These are phyloP conservation scores for Hippocampus comes DNA, from an alignment of 2,113 vertebrate species.

Conservation along the genomic window DNA sequence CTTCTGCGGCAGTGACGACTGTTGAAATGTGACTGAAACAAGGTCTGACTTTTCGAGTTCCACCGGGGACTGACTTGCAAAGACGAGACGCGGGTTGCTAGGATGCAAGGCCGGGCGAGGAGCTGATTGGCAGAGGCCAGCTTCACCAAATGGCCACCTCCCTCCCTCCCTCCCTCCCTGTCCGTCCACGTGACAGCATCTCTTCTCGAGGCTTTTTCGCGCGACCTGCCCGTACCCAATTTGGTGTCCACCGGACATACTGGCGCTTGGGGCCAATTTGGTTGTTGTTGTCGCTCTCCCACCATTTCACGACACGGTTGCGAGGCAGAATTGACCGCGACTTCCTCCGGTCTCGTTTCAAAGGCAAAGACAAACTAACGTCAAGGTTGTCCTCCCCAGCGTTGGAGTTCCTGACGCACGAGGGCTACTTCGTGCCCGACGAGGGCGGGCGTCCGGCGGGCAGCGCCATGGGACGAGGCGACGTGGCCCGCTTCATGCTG, in stretches of 20 bases:
- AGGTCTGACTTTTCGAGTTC: neutral
- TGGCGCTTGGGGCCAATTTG: too few relatives aligned
- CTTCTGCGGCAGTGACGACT: neutral
- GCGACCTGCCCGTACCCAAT: too few relatives aligned
- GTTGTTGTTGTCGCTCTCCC: too few relatives aligned
- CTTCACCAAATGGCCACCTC: too few relatives aligned
- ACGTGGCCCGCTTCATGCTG: slow-evolving; percentile 72
- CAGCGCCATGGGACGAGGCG: slow-evolving; percentile 52
- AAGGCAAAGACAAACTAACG: neutral
- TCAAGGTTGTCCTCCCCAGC: slow-evolving; percentile 44
- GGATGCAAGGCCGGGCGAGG: neutral
- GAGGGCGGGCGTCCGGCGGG: slow-evolving; percentile 38
- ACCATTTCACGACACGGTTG: too few relatives aligned
- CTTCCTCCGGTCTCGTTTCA: too few relatives aligned
- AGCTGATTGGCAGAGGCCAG: neutral
- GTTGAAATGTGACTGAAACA: neutral
- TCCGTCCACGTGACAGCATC: too few relatives aligned
- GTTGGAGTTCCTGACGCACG: slow-evolving; percentile 70
- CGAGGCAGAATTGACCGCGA: neutral
- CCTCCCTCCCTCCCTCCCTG: too few relatives aligned
- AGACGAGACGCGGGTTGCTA: neutral
- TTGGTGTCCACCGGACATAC: neutral
- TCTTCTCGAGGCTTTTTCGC: too few relatives aligned
- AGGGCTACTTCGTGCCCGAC: slow-evolving; percentile 72
- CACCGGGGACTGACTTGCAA: neutral